phyloP scores from a whole-genome alignment of 2,888 invertebrate species.

The Alentia gelatinosa region DNA sequence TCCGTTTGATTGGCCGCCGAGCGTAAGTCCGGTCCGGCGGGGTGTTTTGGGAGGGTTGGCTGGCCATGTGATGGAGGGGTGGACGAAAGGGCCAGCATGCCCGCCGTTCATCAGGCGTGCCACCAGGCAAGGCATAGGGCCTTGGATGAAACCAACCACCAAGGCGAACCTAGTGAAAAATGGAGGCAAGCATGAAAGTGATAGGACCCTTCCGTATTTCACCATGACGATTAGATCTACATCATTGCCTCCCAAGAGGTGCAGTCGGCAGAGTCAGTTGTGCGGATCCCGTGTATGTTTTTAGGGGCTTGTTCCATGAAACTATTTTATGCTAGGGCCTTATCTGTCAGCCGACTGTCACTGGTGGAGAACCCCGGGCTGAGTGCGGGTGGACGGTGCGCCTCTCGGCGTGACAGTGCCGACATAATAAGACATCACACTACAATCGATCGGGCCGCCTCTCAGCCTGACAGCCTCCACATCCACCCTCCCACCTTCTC shows the following conservation, averaged over 20 bases:
- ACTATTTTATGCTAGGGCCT: background rate
- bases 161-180: background rate
- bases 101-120: background rate
- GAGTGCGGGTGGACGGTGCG: background rate
- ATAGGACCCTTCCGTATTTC: constrained; percentile 25
- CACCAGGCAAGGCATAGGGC: background rate
- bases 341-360: background rate
- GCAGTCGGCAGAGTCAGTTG: background rate
- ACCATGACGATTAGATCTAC: background rate
- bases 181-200: constrained; percentile 29
- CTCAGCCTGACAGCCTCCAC: background rate
- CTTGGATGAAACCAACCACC: no score
- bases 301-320: background rate
- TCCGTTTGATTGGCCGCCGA: background rate
- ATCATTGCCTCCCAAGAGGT: background rate
- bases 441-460: constrained; percentile 13
- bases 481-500: background rate
- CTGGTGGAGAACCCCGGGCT: background rate
- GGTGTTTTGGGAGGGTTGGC: background rate
- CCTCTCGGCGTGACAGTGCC: constrained; percentile 17
- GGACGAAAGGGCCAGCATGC: background rate
- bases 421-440: constrained; percentile 42
- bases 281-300: background rate
- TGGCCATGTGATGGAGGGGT: background rate
- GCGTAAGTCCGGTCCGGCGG: background rate